Conservation (phyloP, 2,797 vertebrate species). For the Lithobates pipiens region DNA sequence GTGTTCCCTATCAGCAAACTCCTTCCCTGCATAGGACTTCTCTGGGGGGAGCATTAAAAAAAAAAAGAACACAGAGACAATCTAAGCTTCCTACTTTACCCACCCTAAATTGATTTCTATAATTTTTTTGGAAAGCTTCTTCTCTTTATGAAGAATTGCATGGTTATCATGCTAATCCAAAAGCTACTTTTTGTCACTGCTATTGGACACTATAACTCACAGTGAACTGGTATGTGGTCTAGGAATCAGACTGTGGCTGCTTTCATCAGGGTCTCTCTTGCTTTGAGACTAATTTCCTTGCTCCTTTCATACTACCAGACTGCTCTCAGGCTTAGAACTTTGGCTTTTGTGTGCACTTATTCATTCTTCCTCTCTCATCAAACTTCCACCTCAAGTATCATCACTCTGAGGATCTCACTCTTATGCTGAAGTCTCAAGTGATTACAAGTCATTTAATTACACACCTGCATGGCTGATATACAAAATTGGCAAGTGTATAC, state of each 20-base stretch:
- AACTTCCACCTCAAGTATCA: slow-evolving; percentile 57
- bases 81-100: no score
- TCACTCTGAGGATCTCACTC: slow-evolving; percentile 39
- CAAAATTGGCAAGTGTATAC: slow-evolving; percentile 20
- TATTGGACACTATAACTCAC: neutral
- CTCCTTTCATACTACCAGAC: neutral
- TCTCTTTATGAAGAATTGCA: no score
- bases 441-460: slow-evolving; percentile 60
- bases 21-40: no score
- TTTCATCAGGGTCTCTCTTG: neutral
- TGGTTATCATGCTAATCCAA: neutral
- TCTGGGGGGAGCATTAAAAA: no score
- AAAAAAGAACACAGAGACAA: no score
- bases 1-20: no score
- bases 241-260: neutral
- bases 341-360: slow-evolving; percentile 29
- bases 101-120: no score
- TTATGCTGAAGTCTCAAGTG: slow-evolving; percentile 54
- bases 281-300: neutral
- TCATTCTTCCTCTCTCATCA: slow-evolving; percentile 50
- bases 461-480: slow-evolving; percentile 45
- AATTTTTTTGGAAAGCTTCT: no score
- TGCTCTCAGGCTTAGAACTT: neutral
- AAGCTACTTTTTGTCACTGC: neutral
- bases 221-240: neutral